Percentiles rank a stretch among this genome's conserved stretches.
Conservation (phyloP, 1,140 invertebrate species). For the Triops longicaudatus region DNA sequence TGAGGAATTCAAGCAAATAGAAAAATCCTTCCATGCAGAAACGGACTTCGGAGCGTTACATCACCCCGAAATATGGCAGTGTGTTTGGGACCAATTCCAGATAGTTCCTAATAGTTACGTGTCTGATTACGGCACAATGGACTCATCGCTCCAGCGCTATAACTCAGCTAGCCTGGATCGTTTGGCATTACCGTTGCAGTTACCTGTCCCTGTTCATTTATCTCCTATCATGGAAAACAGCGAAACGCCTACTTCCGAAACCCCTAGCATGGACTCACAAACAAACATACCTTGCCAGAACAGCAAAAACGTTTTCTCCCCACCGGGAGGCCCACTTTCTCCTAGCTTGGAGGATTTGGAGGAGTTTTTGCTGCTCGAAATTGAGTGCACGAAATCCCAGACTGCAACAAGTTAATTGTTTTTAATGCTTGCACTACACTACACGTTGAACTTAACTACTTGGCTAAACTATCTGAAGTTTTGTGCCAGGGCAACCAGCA, state of each 20-base stretch:
- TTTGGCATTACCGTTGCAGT: conserved; percentile 1
- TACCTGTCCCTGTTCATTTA: conserved; percentile 33
- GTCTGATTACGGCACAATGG: not conserved
- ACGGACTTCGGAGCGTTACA: not conserved
- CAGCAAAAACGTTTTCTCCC: conserved; percentile 45
- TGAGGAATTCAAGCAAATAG: not conserved
- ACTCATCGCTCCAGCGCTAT: not conserved
- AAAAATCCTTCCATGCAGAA: not conserved
- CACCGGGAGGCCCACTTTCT: conserved; percentile 46
- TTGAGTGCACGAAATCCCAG: conserved; percentile 45
- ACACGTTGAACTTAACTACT: not conserved
- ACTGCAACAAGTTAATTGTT: not conserved
- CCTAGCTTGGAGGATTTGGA: conserved; percentile 53
- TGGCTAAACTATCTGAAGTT: not conserved
- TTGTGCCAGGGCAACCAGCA: conserved; percentile 16
- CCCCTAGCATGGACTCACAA: not conserved
- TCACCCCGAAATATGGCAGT: not conserved
- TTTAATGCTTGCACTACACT: not conserved
- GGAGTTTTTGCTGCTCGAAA: conserved; percentile 55
- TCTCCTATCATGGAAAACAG: conserved; percentile 52
- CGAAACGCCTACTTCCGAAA: conserved; percentile 43
- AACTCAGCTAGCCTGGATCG: not conserved
- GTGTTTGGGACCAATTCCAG: not conserved
- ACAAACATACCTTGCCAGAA: conserved; percentile 33
- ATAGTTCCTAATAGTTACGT: not conserved